These are phyloP conservation scores for Odontamblyopus lacepedii DNA, from an alignment of 2,797 vertebrate species.

Conservation along the genomic window DNA sequence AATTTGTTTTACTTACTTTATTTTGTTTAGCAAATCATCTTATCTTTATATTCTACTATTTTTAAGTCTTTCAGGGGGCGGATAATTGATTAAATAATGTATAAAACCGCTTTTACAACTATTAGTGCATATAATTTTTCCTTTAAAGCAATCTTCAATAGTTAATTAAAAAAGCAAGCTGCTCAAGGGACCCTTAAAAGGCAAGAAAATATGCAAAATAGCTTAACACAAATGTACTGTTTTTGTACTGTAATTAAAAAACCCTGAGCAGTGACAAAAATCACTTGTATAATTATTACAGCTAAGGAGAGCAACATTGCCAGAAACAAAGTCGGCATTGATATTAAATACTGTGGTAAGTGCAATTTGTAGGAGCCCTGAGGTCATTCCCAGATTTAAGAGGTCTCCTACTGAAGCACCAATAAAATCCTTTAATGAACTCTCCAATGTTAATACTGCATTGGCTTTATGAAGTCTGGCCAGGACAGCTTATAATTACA, in stretches of 20 bases:
- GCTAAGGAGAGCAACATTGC: slow-evolving; percentile 36
- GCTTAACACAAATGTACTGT: slow-evolving; percentile 26
- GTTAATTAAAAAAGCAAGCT: slow-evolving; percentile 17
- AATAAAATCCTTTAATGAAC: slow-evolving; percentile 68
- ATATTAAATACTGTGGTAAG: slow-evolving; percentile 60
- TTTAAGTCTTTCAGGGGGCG: neutral
- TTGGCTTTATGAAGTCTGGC: slow-evolving; percentile 62
- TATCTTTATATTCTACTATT: too few relatives aligned
- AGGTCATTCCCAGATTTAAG: slow-evolving; percentile 52
- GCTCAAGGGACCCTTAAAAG: slow-evolving; percentile 25
- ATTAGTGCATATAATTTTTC: neutral
- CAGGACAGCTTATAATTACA: slow-evolving; percentile 60
- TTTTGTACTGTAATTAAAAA: slow-evolving; percentile 30
- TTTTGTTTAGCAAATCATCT: too few relatives aligned
- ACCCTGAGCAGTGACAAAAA: slow-evolving; percentile 31
- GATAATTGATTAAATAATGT: neutral
- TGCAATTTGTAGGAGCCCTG: slow-evolving; percentile 53
- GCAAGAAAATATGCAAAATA: slow-evolving; percentile 17
- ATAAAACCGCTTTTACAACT: neutral
- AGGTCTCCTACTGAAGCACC: slow-evolving; percentile 42
- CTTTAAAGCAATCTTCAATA: slow-evolving; percentile 7
- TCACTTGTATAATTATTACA: slow-evolving; percentile 50
- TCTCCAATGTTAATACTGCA: slow-evolving; percentile 57
- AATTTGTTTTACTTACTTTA: too few relatives aligned
- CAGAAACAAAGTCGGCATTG: slow-evolving; percentile 51